These are phyloP conservation scores for Eurytoma adleriae DNA, from an alignment of 2,888 invertebrate genomes.

Conservation along the genomic window DNA sequence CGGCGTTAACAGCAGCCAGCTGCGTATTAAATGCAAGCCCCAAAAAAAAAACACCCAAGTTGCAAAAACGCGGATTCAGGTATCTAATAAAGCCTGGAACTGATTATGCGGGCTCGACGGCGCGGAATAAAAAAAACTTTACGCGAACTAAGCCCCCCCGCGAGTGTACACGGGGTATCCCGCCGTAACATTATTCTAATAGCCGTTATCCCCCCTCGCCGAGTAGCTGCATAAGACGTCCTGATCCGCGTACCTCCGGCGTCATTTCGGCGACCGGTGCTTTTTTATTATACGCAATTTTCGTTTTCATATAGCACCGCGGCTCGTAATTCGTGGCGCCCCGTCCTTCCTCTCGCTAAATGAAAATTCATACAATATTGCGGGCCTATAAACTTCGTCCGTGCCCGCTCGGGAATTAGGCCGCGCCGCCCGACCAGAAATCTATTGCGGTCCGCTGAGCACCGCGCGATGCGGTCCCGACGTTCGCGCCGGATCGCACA, in stretches of 20 bases:
- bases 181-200: constrained; percentile 59
- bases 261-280: constrained; percentile 19
- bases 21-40: no score
- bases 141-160: constrained; percentile 24
- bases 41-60: no score
- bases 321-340: not conserved
- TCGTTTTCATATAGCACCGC: constrained; percentile 42
- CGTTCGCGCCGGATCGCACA: no score
- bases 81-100: no score
- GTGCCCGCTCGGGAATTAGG: constrained; percentile 15
- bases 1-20: no score
- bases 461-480: not conserved
- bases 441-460: constrained; percentile 8
- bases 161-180: constrained; percentile 17
- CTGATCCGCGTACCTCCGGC: constrained; percentile 50
- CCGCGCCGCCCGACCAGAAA: not conserved
- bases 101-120: not conserved
- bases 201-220: constrained; percentile 53
- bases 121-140: constrained; percentile 49
- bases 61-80: no score
- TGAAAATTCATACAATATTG: constrained; percentile 51
- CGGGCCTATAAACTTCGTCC: not conserved
- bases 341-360: constrained; percentile 18
- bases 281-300: constrained; percentile 51
- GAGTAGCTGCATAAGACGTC: constrained; percentile 57